Conservation (phyloP, 2,797 vertebrate species). For the Enteromius mattozi region DNA sequence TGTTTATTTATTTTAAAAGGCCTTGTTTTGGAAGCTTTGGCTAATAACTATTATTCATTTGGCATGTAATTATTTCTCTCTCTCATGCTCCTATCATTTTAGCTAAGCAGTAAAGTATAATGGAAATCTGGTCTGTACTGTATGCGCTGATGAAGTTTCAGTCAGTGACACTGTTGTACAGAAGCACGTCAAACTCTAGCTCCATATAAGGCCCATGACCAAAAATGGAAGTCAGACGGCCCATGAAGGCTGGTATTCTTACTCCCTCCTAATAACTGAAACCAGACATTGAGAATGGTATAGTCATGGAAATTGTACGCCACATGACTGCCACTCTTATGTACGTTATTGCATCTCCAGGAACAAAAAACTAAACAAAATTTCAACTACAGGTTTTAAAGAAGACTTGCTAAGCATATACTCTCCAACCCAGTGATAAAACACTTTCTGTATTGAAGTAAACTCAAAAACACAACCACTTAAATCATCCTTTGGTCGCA, state of each 20-base stretch:
- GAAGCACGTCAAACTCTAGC: not conserved
- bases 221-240: constrained; percentile 11
- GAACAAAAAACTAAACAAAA: not conserved
- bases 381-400: not conserved
- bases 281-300: not conserved
- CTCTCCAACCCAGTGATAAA: not conserved
- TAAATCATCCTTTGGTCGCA: not conserved
- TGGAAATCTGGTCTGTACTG: not conserved
- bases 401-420: not conserved
- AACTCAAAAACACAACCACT: no score
- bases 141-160: not conserved
- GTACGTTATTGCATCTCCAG: not conserved
- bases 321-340: not conserved
- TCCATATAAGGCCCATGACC: constrained; percentile 20
- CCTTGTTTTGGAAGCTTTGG: not conserved
- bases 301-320: constrained; percentile 22
- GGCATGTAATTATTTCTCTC: not conserved
- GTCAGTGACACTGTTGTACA: not conserved
- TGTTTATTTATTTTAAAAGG: not conserved
- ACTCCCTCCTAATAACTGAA: constrained; percentile 6
- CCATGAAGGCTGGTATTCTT: not conserved
- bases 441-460: not conserved
- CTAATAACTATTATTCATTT: not conserved
- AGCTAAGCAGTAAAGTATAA: not conserved
- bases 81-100: not conserved